A percentile compares a stretch with the other conserved stretches of the same genome.
These are phyloP conservation scores for Agelastica alni DNA, from an alignment of 2,888 invertebrate genomes.

Conservation along the genomic window DNA sequence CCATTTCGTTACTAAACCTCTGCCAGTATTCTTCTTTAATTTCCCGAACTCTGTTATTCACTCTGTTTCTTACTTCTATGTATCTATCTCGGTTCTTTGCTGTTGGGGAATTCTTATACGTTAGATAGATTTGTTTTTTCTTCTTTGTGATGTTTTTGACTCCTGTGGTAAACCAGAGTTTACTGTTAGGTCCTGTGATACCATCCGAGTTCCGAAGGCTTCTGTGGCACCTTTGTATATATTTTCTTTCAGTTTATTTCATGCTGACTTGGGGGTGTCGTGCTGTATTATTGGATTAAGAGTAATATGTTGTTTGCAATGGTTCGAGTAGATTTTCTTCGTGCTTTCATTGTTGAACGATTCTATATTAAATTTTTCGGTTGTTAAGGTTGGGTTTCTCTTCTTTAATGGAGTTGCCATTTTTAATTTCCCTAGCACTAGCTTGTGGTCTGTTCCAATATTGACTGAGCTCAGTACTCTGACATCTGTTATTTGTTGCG, in stretches of 20 bases:
- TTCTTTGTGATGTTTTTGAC: too few species aligned
- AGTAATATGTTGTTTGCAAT: background rate
- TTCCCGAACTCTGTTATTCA: background rate
- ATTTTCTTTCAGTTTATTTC: background rate
- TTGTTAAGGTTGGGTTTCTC: background rate
- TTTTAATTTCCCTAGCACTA: background rate
- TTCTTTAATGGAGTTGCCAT: background rate
- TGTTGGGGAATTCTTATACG: too few species aligned
- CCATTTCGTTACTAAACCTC: background rate
- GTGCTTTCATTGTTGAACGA: background rate
- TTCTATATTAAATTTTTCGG: background rate
- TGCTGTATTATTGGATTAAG: background rate
- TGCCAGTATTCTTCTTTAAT: background rate
- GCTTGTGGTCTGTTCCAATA: background rate
- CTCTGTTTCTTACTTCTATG: too few species aligned
- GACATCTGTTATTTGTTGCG: too few species aligned
- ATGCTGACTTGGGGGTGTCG: too few species aligned
- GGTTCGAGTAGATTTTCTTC: background rate
- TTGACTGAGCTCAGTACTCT: too few species aligned
- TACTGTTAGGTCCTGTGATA: too few species aligned
- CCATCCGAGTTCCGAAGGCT: too few species aligned
- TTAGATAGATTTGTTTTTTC: background rate
- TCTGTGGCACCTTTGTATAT: background rate
- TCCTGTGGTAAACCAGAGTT: too few species aligned
- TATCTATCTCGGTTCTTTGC: too few species aligned